Evolutionary conservation across 1,140 invertebrate species (phyloP).

Genomic region (Venustaconcha ellipsiformis): DNA sequence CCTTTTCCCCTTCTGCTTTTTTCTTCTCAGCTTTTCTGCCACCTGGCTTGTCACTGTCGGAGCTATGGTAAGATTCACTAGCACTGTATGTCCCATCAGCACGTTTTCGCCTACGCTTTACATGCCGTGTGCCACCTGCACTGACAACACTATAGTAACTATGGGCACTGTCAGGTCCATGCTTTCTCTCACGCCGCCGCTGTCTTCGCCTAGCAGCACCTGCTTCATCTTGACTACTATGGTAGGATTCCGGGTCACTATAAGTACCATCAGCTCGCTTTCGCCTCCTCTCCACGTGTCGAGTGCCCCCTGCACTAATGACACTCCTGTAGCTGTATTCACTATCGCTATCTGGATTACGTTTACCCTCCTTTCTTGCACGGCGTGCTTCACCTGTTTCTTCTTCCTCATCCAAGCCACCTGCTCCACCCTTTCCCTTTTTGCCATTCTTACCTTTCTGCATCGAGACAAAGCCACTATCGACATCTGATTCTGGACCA

Average conservation of each 20-base stretch:
- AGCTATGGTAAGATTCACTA: slow-evolving; percentile 65
- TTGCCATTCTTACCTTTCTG: slow-evolving; percentile 44
- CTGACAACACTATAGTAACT: slow-evolving; percentile 65
- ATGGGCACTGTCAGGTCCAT: slow-evolving; percentile 58
- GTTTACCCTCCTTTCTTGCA: slow-evolving; percentile 49
- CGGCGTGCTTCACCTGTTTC: slow-evolving; percentile 49
- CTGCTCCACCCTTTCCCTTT: slow-evolving; percentile 35
- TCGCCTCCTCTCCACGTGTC: slow-evolving; percentile 55
- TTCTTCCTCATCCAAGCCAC: slow-evolving; percentile 34
- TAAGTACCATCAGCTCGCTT: slow-evolving; percentile 64
- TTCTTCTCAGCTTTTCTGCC: slow-evolving; percentile 52
- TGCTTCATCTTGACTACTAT: slow-evolving; percentile 59
- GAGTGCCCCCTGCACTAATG: slow-evolving; percentile 63
- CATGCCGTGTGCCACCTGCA: slow-evolving; percentile 64
- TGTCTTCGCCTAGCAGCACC: slow-evolving; percentile 57
- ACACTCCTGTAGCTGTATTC: slow-evolving; percentile 65
- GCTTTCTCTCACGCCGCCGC: slow-evolving; percentile 54
- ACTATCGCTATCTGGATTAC: slow-evolving; percentile 60
- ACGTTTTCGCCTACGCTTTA: slow-evolving; percentile 50
- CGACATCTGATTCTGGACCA: slow-evolving; percentile 43
- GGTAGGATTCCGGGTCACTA: slow-evolving; percentile 62
- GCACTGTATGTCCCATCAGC: slow-evolving; percentile 64
- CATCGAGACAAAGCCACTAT: slow-evolving; percentile 52
- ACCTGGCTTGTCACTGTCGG: slow-evolving; percentile 57
- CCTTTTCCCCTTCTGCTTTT: slow-evolving; percentile 33